Evolutionary conservation across 2,797 vertebrate genomes (phyloP), one percentile per base, ranked within the genome.

Genomic region (Anomalospiza imberbis): DNA sequence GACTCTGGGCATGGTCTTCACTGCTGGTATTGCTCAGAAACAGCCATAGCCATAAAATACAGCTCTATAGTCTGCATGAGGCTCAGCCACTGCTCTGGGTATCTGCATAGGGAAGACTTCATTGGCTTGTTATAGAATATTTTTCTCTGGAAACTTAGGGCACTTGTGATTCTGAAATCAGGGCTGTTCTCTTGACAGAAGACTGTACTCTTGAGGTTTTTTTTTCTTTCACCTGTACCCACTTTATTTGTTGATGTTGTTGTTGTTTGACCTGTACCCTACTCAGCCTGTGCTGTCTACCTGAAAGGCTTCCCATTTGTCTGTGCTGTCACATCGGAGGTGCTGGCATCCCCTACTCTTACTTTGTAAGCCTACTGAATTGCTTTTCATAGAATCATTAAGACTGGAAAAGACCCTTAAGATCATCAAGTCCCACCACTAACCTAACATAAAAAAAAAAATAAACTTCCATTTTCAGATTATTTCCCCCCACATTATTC

Each of bases 131-230:
- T 79, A 45, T 45, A 21, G 58, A 76, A 34, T 51, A 40, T 31
- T 12, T 77, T 71, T 80, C 34, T 54, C 40, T 58, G 31, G 15
- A 19, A 73, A n/a, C 10, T 60, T 1, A 0, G 9, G 20, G 6
- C 20, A 16, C 10, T 47, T 76, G 11, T 26, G 36, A n/a, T 70
- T 89, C 36, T 68, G 53, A 66, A 66, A 44, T 66, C 11, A 36
- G 25, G 17, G 7, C 28, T 74, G n/a, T 44, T 51, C 18, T 81
- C 18, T 55, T 81, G 38, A 36, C 31, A 73, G 44, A 44, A 78
- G n/a, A 26, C 19, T 44, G 7, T 48, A 40, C 29, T 82, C 32
- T 3, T 71, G 47, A 4, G 0, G 0, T 3, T 2, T 25, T 60
- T 63, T 38, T 66, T 54, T 20, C 51, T 60, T 65, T 51, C 12